Evolutionary conservation across 2,797 vertebrate genomes (phyloP).

Genomic region (Novumbra hubbsi): DNA sequence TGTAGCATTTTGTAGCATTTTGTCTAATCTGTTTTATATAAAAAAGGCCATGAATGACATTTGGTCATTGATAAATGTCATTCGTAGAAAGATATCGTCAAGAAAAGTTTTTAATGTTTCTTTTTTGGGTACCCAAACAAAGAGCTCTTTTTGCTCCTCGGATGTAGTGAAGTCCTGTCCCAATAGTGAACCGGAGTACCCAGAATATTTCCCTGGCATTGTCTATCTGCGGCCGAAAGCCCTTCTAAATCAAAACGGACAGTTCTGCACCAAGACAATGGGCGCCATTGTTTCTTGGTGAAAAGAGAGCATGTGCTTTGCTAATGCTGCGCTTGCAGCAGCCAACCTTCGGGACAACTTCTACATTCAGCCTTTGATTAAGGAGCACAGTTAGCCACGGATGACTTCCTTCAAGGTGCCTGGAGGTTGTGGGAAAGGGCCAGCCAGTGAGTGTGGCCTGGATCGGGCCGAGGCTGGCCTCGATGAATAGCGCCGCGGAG

Average conservation of each 20-base stretch:
- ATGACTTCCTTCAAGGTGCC: slow-evolving; percentile 82
- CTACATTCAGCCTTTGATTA: slow-evolving; percentile 85
- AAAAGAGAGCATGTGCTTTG: slow-evolving; percentile 83
- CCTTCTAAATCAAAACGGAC: slow-evolving; percentile 75
- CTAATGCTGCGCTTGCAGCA: slow-evolving; percentile 75
- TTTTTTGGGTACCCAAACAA: slow-evolving; percentile 2
- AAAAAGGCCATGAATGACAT: neutral
- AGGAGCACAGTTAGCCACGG: slow-evolving; percentile 85
- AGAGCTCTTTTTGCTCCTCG: slow-evolving; percentile 28
- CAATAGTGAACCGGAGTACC: slow-evolving; percentile 40
- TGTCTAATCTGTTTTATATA: no score
- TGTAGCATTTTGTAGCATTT: no score
- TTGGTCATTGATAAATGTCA: neutral
- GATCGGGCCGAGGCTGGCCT: slow-evolving; percentile 35
- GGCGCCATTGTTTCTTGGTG: slow-evolving; percentile 74
- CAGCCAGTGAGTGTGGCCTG: slow-evolving; percentile 63
- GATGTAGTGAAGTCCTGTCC: slow-evolving; percentile 16
- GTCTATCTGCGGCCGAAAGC: slow-evolving; percentile 57
- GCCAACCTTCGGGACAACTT: slow-evolving; percentile 80
- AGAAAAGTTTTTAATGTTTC: neutral
- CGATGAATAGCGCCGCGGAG: slow-evolving; percentile 40
- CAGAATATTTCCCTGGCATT: slow-evolving; percentile 49
- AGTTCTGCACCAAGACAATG: slow-evolving; percentile 75
- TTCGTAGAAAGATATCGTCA: neutral
- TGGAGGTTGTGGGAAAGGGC: slow-evolving; percentile 79